Evolutionary conservation across 2,888 invertebrate species (phyloP).

Genomic region (Electrophaes corylata): DNA sequence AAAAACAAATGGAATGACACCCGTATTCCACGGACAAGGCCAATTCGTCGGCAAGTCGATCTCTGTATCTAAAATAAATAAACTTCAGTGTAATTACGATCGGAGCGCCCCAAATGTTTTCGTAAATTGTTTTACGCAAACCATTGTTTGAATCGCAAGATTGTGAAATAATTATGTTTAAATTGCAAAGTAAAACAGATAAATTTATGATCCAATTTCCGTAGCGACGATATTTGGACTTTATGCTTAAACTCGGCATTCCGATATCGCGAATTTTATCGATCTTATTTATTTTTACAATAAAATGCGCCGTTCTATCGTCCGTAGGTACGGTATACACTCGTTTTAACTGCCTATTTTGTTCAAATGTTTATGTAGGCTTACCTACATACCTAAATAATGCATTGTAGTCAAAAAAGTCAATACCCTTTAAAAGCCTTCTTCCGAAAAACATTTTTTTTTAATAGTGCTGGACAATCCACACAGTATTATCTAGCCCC

Average conservation of each 20-base stretch:
- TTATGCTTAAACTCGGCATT: conserved; percentile 41
- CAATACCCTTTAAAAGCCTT: no score
- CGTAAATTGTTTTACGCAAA: conserved; percentile 42
- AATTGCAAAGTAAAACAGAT: conserved; percentile 54
- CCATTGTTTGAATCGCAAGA: conserved; percentile 45
- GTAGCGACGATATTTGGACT: conserved; percentile 33
- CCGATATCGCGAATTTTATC: conserved; percentile 46
- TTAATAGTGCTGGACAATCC: no score
- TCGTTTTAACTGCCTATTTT: conserved; percentile 11
- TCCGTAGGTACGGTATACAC: not conserved
- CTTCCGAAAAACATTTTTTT: no score
- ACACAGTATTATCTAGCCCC: no score
- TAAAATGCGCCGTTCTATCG: conserved; percentile 38
- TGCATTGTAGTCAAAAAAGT: not conserved
- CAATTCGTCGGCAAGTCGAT: conserved; percentile 49
- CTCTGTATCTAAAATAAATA: conserved; percentile 44
- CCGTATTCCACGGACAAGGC: conserved; percentile 60
- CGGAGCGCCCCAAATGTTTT: conserved; percentile 30
- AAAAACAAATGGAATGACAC: conserved; percentile 59
- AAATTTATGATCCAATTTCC: conserved; percentile 60
- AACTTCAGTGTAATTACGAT: conserved; percentile 28
- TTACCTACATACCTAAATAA: not conserved
- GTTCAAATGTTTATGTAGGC: conserved; percentile 7
- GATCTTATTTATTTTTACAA: conserved; percentile 48
- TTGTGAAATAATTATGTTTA: conserved; percentile 52